Evolutionary conservation across 2,888 invertebrate genomes (phyloP), one percentile per base, ranked within the genome.

Genomic region (Papilio elwesi): DNA sequence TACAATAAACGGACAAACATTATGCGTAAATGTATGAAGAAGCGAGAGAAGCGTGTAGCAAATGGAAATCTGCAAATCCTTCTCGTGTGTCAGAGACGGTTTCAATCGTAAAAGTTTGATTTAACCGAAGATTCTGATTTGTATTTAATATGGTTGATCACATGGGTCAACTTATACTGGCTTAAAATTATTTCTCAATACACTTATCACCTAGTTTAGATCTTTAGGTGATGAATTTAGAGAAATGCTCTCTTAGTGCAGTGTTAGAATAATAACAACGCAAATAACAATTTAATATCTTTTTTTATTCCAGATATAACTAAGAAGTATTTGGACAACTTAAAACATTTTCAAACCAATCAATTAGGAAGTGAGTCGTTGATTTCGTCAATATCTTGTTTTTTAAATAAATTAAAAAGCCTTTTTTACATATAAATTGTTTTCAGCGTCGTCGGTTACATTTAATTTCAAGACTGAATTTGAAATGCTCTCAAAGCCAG

Each of bases 391-490:
- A 4, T 26, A 26, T 55, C 26, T 55, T 55, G 26, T 55, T 11
- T 36, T 38, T 13, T 7, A 11, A 15, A 15, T 43, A 55, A 10
- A 15, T 13, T 8, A 43, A 43, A 12, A 13, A 55, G 6, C 43
- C 47, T 7, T 36, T 12, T 11, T 38, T 53, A 67, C 13, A 15
- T 53, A 12, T 0, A 47, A 15, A n/a, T 48, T 15, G 3, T 68
- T 68, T 71, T 68, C 47, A 73, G 73, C 69, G 15, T 73, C 73
- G 2, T 73, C 73, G 3, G 55, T 73, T 13, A 66, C 69, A 4
- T 70, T 69, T 38, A 73, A 73, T 62, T 73, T 73, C 36, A 69
- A 73, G 49, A 70, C 73, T 15, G 73, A 73, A 73, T 70, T 73
- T 62, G 69, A 73, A 15, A 36, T 73, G 48, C 55, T 73, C 6